Percentiles rank a stretch among this genome's conserved stretches.
phyloP scores from a whole-genome alignment of 35 echinoderm and acorn worm species.

The Strongylocentrotus purpuratus region DNA sequence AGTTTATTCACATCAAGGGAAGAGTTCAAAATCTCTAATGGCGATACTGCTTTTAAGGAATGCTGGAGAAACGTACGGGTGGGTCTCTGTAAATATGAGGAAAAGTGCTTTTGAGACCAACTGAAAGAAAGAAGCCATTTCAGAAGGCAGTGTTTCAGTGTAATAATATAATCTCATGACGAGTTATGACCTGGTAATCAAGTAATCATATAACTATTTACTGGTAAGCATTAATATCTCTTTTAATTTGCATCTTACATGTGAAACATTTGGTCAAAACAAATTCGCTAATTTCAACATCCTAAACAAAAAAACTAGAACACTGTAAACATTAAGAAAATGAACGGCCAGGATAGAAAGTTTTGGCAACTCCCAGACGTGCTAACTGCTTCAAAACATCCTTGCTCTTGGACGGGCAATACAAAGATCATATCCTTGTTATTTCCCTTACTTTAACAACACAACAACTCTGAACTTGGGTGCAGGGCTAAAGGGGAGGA shows the following conservation, averaged over 20 bases:
- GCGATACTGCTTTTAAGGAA: too few relatives aligned
- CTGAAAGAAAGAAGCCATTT: too few relatives aligned
- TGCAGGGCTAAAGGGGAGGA: not conserved
- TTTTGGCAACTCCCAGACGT: not conserved
- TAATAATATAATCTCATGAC: not conserved
- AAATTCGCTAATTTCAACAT: not conserved
- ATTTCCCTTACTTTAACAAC: not conserved
- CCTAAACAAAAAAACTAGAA: not conserved
- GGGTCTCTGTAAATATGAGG: too few relatives aligned
- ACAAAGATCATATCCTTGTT: slow-evolving; percentile 1
- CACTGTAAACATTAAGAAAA: not conserved
- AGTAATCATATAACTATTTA: not conserved
- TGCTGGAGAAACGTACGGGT: too few relatives aligned
- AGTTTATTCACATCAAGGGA: too few relatives aligned
- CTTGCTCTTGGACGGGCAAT: not conserved
- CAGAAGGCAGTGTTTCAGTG: too few relatives aligned
- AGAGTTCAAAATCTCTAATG: too few relatives aligned
- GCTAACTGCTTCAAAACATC: not conserved
- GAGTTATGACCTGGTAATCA: not conserved
- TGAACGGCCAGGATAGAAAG: not conserved
- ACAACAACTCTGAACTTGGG: not conserved
- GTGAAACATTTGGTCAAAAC: not conserved
- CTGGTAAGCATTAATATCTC: not conserved
- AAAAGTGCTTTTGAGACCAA: too few relatives aligned
- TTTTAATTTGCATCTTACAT: not conserved